Base-by-base conservation (phyloP, 2,797 vertebrate genomes). In the Morus bassanus region DNA sequence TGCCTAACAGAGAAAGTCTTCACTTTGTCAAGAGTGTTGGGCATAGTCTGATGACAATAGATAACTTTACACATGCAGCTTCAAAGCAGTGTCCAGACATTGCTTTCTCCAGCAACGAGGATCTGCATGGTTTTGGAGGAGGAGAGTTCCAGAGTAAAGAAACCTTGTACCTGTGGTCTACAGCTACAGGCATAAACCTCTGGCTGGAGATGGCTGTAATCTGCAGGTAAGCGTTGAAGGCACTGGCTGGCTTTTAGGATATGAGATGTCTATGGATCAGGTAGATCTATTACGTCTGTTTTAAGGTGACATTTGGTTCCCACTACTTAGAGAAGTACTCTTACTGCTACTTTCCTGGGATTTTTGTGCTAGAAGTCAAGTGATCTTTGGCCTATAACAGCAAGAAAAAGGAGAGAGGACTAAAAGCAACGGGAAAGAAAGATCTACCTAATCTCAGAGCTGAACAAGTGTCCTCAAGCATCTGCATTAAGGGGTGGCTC, bases 141-240 rank as follows among this genome's bases (percentile, higher is more conserved):
- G 75, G 3, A 35, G 17, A 25, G 17, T 5, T 51, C 21, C 17
- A 43, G 8, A 54, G 6, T 19, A 13, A 68, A 83, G 73, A 50
- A 30, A 45, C 11, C 39, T 8, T 8, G 2, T 22, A 9, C 16
- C 22, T 41, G 33, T n/a, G 21, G 6, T 39, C 43, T 16, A 22
- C 46, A 77, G 39, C 54, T 60, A 41, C 24, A 51, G 45, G 41
- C 39, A 41, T 3, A 19, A 70, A 51, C 1, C 2, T 46, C 69
- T 65, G 60, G 13, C 50, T 54, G 7, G 28, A 79, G 23, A 12
- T 0, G 7, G 28, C 28, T 33, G 43, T 0, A 2, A 18, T 13
- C 31, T 30, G 23, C 50, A 90, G 64, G 7, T 19, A 31, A 31
- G 18, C 0, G 1, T 8, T n/a, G 4, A 24, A 22, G 53, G 35